Evolutionary conservation across 2,888 invertebrate genomes (phyloP), one percentile per base, ranked within the genome.

Genomic region (Opisthograptis luteolata): DNA sequence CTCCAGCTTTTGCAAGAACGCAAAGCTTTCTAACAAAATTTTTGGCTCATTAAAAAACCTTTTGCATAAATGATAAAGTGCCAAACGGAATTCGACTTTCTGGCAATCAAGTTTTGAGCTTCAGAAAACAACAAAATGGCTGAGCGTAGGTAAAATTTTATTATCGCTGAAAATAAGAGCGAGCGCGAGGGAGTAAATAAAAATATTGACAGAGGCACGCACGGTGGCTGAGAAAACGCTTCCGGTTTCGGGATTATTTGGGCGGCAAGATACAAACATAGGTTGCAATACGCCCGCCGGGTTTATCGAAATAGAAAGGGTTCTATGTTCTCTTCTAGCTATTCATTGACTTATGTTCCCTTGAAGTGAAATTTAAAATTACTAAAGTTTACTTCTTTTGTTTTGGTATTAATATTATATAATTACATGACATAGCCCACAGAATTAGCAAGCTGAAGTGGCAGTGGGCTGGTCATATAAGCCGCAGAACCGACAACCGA

Each of bases 51-150:
- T 51, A 45, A 20, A 31, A 28, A 32, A 42, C 22, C 43, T 41
- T 41, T 37, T 46, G 52, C 54, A 51, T 54, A 58, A 51, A 51
- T 49, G 46, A 57, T 50, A 28, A 50, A 49, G 43, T 43, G 50
- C 37, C 50, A 50, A 36, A 50, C 39, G 32, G 46, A 47, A 46
- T 49, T 44, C 34, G 43, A 44, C 39, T 46, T 49, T 32, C 37
- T 44, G 40, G 46, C 57, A 47, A 60, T 57, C 52, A 57, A 44
- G 35, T 15, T 27, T 8, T 46, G 34, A 46, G 39, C 42, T 39
- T 22, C 15, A 17, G 36, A 25, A 43, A 46, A 50, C 44, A 46
- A 50, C 44, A 40, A 53, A 53, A 48, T 47, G 25, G 41, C 41
- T 32, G 42, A 44, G 41, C 14, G 19, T 32, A 9, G 22, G 25